Conservation (phyloP, 2,888 invertebrate genomes). For the Lepidocyrtoides sp. region DNA sequence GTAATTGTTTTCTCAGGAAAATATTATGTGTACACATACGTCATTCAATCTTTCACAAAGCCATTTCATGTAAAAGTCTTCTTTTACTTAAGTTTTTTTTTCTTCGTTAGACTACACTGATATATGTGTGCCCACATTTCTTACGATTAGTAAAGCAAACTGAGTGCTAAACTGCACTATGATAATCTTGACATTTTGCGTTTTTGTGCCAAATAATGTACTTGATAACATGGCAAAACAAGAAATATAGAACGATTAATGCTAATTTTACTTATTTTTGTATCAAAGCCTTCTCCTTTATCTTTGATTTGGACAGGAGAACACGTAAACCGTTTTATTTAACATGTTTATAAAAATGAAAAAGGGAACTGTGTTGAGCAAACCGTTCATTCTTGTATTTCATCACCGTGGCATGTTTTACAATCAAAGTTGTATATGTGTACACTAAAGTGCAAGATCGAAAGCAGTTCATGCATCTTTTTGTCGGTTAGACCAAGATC, state of each 20-base stretch:
- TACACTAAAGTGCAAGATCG: not conserved
- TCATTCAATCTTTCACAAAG: slow-evolving; percentile 4
- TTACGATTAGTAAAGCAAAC: not conserved
- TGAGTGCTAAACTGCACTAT: no score
- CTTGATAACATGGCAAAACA: no score
- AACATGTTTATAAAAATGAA: no score
- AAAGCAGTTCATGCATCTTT: not conserved
- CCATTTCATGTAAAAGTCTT: not conserved
- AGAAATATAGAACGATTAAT: not conserved
- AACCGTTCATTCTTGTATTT: not conserved
- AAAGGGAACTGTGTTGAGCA: no score
- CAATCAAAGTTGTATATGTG: not conserved
- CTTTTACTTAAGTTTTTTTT: no score
- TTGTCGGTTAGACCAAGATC: slow-evolving; percentile 21
- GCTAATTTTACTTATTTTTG: not conserved
- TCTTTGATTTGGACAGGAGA: not conserved
- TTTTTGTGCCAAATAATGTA: not conserved
- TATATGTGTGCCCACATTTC: no score
- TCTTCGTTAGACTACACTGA: no score
- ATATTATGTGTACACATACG: slow-evolving; percentile 12
- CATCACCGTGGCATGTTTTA: not conserved
- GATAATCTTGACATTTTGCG: no score
- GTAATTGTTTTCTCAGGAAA: slow-evolving; percentile 59
- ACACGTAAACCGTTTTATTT: not conserved
- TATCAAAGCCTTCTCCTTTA: not conserved